Conservation (phyloP, 2,113 vertebrate genomes). For the Fregata magnificens region DNA sequence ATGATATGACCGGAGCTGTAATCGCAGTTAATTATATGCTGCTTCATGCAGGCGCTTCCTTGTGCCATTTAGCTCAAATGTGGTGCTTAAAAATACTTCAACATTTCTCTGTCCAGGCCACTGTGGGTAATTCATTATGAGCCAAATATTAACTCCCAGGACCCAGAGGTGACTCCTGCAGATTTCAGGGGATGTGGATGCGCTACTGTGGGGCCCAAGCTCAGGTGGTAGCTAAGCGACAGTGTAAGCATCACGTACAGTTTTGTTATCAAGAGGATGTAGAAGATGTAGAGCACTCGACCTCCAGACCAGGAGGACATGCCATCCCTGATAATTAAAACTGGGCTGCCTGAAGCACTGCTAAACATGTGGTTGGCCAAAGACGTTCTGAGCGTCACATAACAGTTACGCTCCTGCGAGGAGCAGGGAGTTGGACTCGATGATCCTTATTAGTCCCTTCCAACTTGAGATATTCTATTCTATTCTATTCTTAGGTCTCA, state of each 20-base stretch:
- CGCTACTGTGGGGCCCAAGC: background rate
- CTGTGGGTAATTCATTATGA: constrained; percentile 4
- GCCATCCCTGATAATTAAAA: background rate
- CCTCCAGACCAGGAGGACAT: background rate
- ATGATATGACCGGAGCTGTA: constrained; percentile 45
- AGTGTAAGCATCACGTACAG: background rate
- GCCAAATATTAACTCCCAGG: background rate
- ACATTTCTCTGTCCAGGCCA: constrained; percentile 59
- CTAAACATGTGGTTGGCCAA: background rate
- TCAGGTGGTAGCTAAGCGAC: background rate
- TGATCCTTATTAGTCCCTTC: no score
- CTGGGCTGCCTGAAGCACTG: background rate
- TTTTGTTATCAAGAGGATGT: background rate
- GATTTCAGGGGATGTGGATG: background rate
- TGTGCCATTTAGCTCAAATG: constrained; percentile 42
- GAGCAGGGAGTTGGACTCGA: no score
- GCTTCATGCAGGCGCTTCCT: constrained; percentile 38
- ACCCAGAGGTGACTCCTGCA: background rate
- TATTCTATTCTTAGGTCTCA: background rate
- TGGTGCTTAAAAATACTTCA: constrained; percentile 58
- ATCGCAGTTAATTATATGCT: constrained; percentile 66
- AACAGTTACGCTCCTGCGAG: no score
- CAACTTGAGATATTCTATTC: no score
- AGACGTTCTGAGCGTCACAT: background rate
- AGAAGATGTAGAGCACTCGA: background rate